Evolutionary conservation across 2,797 vertebrate genomes (phyloP).

Genomic region (Gymnocypris eckloni): DNA sequence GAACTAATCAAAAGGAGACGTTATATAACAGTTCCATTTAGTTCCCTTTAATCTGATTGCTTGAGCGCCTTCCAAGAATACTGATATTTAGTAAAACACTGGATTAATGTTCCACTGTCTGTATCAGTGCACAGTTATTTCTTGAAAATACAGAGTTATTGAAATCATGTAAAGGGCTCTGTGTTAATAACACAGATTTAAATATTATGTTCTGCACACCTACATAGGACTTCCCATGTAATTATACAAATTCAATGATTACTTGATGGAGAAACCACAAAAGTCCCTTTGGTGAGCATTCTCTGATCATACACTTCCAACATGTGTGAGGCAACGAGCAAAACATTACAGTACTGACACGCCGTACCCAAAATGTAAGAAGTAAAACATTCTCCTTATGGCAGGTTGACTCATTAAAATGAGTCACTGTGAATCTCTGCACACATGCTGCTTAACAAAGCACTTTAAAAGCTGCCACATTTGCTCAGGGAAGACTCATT

Average conservation of each 20-base stretch:
- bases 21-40: not conserved
- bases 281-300: not conserved
- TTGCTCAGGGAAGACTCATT: not conserved
- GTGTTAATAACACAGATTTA: not conserved
- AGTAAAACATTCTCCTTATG: not conserved
- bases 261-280: slow-evolving; percentile 48
- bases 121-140: not conserved
- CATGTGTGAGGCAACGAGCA: not conserved
- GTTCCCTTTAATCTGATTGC: not conserved
- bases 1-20: not conserved
- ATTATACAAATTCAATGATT: slow-evolving; percentile 66
- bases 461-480: not conserved
- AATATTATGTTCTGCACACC: slow-evolving; percentile 22
- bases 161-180: not conserved
- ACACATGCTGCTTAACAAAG: not conserved
- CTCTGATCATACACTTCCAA: not conserved
- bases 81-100: not conserved
- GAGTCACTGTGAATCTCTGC: not conserved
- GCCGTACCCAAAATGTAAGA: not conserved
- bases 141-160: not conserved
- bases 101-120: not conserved
- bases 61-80: not conserved
- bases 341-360: not conserved
- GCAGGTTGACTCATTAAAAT: not conserved
- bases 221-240: slow-evolving; percentile 14